Percentiles rank a stretch among this genome's conserved stretches.
Conservation (phyloP, 2,797 vertebrate genomes). For the Esox masquinongy region DNA sequence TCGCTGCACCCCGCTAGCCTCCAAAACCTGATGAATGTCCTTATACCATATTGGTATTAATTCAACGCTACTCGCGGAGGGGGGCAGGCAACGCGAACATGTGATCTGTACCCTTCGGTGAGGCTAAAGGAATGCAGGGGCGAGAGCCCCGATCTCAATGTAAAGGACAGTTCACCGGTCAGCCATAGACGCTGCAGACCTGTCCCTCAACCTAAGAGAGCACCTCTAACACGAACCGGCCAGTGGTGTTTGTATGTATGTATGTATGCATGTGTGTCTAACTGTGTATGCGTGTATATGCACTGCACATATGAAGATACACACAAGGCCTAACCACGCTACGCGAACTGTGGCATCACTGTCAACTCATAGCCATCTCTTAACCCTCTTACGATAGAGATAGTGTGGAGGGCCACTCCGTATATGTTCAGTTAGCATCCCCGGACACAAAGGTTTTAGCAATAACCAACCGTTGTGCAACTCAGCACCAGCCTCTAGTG, state of each 20-base stretch:
- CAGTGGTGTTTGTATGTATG: background rate
- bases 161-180: background rate
- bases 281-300: background rate
- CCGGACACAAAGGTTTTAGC: background rate
- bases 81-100: background rate
- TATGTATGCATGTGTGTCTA: slow-evolving; percentile 1
- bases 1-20: background rate
- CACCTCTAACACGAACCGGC: background rate
- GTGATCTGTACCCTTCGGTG: background rate
- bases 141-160: background rate
- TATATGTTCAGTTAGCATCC: background rate
- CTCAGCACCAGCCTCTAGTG: background rate
- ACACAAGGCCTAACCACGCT: background rate
- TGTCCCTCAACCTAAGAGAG: background rate
- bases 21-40: slow-evolving; percentile 28
- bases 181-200: background rate
- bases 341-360: background rate
- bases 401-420: background rate
- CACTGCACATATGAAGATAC: background rate
- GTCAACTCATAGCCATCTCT: background rate
- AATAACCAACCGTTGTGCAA: slow-evolving; percentile 11
- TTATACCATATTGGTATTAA: slow-evolving; percentile 56
- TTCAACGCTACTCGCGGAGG: background rate
- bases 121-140: background rate
- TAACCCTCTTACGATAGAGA: background rate